These are phyloP conservation scores for Hypomecis atomaria DNA, from an alignment of 2,888 invertebrate genomes.

Conservation along the genomic window DNA sequence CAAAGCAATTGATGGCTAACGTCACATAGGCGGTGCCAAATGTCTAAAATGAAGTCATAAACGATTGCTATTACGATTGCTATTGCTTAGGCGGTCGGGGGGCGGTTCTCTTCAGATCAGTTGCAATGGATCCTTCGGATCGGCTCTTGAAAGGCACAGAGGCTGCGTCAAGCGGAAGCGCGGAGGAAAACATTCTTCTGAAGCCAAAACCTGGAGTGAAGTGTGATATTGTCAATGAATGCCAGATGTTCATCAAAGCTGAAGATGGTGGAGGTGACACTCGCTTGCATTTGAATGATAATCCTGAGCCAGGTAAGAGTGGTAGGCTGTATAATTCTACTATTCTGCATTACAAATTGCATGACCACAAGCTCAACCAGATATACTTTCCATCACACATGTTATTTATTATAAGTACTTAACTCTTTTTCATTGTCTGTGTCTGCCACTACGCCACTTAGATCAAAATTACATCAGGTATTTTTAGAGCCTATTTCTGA, in stretches of 20 bases:
- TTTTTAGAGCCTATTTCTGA: no score
- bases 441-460: neutral
- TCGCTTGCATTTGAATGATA: constrained; percentile 53
- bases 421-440: neutral
- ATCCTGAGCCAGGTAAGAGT: constrained; percentile 47
- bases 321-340: constrained; percentile 44
- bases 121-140: constrained; percentile 68
- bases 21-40: no score
- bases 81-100: no score
- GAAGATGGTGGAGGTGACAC: constrained; percentile 79
- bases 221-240: constrained; percentile 75
- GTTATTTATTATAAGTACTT: neutral
- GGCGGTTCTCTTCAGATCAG: constrained; percentile 20
- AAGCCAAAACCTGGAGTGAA: constrained; percentile 61
- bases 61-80: no score
- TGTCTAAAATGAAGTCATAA: no score
- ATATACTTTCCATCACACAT: neutral
- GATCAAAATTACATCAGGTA: no score
- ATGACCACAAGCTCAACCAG: no score
- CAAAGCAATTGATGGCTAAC: no score
- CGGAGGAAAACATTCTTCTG: constrained; percentile 57
- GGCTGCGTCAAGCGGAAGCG: constrained; percentile 42
- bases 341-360: neutral
- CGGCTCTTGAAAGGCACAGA: constrained; percentile 53
- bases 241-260: constrained; percentile 72